These are phyloP conservation scores for Tetrao urogallus DNA, from an alignment of 2,113 vertebrate species.

Conservation along the genomic window DNA sequence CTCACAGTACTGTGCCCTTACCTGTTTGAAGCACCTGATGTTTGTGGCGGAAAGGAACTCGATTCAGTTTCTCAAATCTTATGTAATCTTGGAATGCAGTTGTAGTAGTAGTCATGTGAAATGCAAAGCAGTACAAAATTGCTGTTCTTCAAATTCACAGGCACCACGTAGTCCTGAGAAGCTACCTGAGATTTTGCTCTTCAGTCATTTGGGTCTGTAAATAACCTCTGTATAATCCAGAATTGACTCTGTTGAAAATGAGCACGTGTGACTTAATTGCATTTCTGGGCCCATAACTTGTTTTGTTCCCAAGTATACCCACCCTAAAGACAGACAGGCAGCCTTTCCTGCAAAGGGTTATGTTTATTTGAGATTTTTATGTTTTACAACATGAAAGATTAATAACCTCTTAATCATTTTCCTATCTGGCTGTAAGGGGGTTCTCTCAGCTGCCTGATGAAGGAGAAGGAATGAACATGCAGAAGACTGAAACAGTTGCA, in stretches of 20 bases:
- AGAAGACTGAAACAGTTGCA: not conserved
- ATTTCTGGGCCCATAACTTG: not conserved
- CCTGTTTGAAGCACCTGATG: not conserved
- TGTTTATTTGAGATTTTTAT: not conserved
- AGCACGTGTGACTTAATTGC: not conserved
- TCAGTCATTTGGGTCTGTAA: not conserved
- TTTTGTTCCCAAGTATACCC: not conserved
- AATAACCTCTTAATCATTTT: not conserved
- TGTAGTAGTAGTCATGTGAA: not conserved
- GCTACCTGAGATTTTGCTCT: not conserved
- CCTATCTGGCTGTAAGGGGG: not conserved
- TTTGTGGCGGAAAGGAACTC: not conserved
- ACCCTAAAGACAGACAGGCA: not conserved
- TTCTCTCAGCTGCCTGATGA: not conserved
- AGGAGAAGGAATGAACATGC: not conserved
- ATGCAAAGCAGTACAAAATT: not conserved
- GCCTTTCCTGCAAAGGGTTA: not conserved
- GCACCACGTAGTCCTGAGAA: not conserved
- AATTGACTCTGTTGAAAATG: not conserved
- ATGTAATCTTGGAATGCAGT: slow-evolving; percentile 17
- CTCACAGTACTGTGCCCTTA: not conserved
- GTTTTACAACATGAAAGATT: not conserved
- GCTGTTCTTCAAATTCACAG: not conserved
- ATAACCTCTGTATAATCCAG: not conserved
- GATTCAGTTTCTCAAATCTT: slow-evolving; percentile 5